Evolutionary conservation across 1,140 invertebrate genomes (phyloP).

Genomic region (Neodiprion fabricii): DNA sequence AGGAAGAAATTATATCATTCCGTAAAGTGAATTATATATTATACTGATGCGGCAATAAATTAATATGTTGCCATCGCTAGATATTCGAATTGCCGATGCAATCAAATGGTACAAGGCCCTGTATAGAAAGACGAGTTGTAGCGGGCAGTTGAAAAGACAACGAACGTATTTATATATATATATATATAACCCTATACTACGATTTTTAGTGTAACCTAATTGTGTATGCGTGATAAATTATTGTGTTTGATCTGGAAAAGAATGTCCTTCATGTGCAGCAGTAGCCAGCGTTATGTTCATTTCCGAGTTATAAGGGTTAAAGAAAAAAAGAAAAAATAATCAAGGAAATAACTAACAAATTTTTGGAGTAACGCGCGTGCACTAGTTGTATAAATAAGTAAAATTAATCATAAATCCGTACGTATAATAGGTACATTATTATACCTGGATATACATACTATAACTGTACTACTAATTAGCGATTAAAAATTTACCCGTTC

Average conservation of each 20-base stretch:
- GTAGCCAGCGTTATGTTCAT: not conserved
- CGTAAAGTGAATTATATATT: not conserved
- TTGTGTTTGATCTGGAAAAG: not conserved
- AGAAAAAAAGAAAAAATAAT: not conserved
- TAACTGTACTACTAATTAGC: not conserved
- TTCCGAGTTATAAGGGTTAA: not conserved
- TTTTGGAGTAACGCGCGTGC: not conserved
- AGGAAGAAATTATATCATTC: too few species aligned
- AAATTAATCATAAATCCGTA: not conserved
- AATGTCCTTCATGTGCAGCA: not conserved
- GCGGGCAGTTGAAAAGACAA: conserved; percentile 34
- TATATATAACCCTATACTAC: not conserved
- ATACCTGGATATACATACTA: not conserved
- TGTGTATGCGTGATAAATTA: not conserved
- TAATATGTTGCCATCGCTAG: conserved; percentile 25
- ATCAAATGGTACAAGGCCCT: conserved; percentile 42
- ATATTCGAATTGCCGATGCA: conserved; percentile 55
- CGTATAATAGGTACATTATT: not conserved
- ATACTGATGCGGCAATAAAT: not conserved
- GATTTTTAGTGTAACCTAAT: not conserved
- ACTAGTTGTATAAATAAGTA: not conserved
- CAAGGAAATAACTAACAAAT: too few species aligned
- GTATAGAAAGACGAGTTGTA: not conserved
- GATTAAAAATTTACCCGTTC: conserved; percentile 2
- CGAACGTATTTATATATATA: conserved; percentile 28